These are phyloP conservation scores for Anas bernieri DNA, from an alignment of 2,797 vertebrate species.

Conservation along the genomic window DNA sequence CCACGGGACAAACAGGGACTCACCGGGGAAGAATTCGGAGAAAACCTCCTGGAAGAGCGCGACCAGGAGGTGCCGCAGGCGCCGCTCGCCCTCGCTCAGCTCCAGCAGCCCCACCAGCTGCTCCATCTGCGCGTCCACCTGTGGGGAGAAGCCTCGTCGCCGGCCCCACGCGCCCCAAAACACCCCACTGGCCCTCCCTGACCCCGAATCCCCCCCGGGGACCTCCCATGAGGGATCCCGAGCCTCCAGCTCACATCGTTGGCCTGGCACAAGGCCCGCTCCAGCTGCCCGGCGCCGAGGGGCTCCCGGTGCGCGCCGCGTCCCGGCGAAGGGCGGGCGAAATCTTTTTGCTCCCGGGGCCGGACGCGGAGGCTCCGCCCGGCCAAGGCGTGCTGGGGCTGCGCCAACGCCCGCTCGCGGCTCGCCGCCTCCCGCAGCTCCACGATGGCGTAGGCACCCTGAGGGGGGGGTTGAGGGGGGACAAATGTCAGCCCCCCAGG, in stretches of 20 bases:
- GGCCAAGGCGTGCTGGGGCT: conserved; percentile 80
- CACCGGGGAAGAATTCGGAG: conserved; percentile 92
- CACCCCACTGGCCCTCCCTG: no score
- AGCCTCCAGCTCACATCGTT: conserved; percentile 76
- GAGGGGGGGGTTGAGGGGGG: not conserved
- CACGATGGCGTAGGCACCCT: conserved; percentile 93
- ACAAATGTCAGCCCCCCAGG: no score
- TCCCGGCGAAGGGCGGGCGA: conserved; percentile 81
- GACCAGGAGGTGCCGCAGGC: conserved; percentile 83
- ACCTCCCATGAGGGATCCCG: no score
- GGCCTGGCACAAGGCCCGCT: conserved; percentile 78
- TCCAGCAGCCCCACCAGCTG: conserved; percentile 83
- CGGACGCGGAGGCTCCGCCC: conserved; percentile 86
- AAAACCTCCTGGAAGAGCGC: conserved; percentile 91
- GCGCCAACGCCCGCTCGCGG: conserved; percentile 74
- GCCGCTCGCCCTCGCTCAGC: conserved; percentile 85
- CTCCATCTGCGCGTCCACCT: conserved; percentile 88
- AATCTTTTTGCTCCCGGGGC: conserved; percentile 87
- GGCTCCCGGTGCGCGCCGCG: conserved; percentile 66
- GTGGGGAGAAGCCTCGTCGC: accelerated
- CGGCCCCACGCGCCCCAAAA: not conserved
- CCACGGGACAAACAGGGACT: not conserved
- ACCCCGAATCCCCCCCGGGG: no score
- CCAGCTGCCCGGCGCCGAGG: conserved; percentile 79
- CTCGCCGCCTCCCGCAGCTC: conserved; percentile 80